These are phyloP conservation scores for Nasonia vitripennis DNA, from an alignment of 1,140 invertebrate species.

Conservation along the genomic window DNA sequence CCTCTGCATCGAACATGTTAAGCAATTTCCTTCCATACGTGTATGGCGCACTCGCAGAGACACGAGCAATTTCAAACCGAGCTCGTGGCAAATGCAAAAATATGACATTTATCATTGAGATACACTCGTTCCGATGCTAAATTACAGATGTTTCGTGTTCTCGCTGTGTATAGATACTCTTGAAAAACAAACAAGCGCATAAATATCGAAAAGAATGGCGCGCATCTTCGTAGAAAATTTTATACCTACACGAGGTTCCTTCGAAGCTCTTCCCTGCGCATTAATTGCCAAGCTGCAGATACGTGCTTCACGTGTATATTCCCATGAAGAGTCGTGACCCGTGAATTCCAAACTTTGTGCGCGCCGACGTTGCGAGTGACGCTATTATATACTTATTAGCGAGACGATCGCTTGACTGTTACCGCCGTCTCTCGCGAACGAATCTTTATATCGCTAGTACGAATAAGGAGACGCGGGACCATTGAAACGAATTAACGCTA, in stretches of 20 bases:
- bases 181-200: background rate
- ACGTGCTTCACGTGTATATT: background rate
- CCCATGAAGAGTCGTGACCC: background rate
- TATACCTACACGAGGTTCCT: background rate
- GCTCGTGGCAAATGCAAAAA: constrained; percentile 17
- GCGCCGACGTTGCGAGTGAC: background rate
- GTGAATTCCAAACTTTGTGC: background rate
- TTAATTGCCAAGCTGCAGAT: constrained; percentile 17
- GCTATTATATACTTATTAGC: background rate
- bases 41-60: background rate
- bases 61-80: constrained; percentile 4
- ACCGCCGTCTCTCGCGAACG: background rate
- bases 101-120: constrained; percentile 30
- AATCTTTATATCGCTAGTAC: background rate
- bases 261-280: background rate
- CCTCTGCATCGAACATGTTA: constrained; percentile 15
- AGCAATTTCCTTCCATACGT: constrained; percentile 14
- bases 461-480: background rate
- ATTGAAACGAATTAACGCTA: background rate
- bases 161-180: background rate
- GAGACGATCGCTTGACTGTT: background rate
- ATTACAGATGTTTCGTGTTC: background rate
- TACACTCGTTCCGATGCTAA: background rate
- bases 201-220: background rate
- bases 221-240: background rate